Evolutionary conservation across 2,797 vertebrate species (phyloP), one percentile per base, ranked within the genome.

Genomic region (Enteromius argenteus): DNA sequence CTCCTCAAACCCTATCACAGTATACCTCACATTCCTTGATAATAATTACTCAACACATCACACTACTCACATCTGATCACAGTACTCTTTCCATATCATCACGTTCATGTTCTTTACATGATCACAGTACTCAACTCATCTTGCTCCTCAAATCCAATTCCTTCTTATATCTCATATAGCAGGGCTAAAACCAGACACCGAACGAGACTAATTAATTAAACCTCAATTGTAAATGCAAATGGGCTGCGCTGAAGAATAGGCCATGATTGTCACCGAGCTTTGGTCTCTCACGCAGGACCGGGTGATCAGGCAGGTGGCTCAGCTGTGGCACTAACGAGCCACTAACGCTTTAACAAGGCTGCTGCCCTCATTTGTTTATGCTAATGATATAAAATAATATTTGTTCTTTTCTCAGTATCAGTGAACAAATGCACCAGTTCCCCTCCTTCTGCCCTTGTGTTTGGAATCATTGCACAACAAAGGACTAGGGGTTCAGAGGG

Each of bases 341-440:
- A 91, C 80, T 72, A 84, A 69, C n/a, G 23, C 35, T 90, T 94
- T 94, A 95, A 95, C 91, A 91, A 95, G 94, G 94, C 92, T 90
- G 78, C 92, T 94, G 93, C 93, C 94, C 94, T 95, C 92, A 95
- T 96, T 95, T 95, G 94, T 94, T 94, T 95, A 95, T 96, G 94
- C 92, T 95, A 95, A 95, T 95, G 93, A 93, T 91, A 93, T 94
- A 92, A 95, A 95, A 94, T 94, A 93, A 92, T 83, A 91, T 93
- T 93, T 92, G 92, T 92, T 92, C 91, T 95, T 94, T 94, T 92
- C 88, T 92, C 91, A 80, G 67, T 89, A 90, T 83, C 73, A 81
- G 35, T 68, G 49, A 85, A 87, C 27, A 60, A 79, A 84, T 5
- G 69, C 75, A 81, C 68, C 69, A 79, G 30, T 44, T 62, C 39